Evolutionary conservation across 2,797 vertebrate species (phyloP).

Genomic region (Pygocentrus nattereri): DNA sequence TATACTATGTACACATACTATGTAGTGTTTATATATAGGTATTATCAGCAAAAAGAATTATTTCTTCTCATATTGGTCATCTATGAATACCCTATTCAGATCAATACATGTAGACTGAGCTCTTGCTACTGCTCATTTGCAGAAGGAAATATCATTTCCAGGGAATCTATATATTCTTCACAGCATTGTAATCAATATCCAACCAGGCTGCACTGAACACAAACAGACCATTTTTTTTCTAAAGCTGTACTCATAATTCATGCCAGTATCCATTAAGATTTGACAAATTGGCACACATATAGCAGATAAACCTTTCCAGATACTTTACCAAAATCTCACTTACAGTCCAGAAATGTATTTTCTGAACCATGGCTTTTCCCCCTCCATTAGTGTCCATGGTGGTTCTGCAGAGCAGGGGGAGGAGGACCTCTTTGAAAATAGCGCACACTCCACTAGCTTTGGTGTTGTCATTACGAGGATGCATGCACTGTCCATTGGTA

Average conservation of each 20-base stretch:
- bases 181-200: slow-evolving; percentile 16
- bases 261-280: slow-evolving; percentile 5
- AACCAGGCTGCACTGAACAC: neutral
- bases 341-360: slow-evolving; percentile 27
- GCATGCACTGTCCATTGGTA: neutral
- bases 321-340: neutral
- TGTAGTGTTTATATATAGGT: neutral
- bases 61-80: neutral
- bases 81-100: neutral
- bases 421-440: slow-evolving; percentile 8
- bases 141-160: slow-evolving; percentile 28
- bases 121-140: slow-evolving; percentile 14
- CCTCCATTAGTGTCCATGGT: slow-evolving; percentile 22
- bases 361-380: neutral
- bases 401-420: slow-evolving; percentile 28
- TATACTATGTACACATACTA: neutral
- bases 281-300: neutral
- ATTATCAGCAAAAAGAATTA: neutral
- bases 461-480: slow-evolving; percentile 31
- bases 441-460: slow-evolving; percentile 12
- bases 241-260: slow-evolving; percentile 12
- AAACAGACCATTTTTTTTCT: slow-evolving; percentile 22
- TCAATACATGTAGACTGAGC: neutral
- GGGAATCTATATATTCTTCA: slow-evolving; percentile 9
- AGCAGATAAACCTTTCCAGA: slow-evolving; percentile 8